These are phyloP conservation scores for Pterocles burchelli DNA, from an alignment of 2,113 vertebrate species.

Conservation along the genomic window DNA sequence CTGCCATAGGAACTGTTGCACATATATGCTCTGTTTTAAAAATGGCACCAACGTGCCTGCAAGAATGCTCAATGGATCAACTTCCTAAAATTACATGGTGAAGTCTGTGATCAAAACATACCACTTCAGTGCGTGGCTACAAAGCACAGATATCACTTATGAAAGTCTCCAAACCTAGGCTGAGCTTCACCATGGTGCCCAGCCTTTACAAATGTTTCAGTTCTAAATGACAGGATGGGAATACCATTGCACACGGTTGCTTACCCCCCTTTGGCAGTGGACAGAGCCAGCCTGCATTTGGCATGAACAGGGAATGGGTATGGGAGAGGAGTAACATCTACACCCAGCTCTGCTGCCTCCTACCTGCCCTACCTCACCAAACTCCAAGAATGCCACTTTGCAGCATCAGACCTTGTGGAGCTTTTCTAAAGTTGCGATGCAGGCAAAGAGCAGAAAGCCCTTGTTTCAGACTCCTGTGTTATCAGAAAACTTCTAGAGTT, in stretches of 20 bases:
- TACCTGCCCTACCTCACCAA: background rate
- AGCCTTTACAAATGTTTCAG: background rate
- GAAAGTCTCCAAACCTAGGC: background rate
- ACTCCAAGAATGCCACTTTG: background rate
- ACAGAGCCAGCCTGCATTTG: background rate
- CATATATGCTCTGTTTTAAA: background rate
- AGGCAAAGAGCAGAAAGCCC: background rate
- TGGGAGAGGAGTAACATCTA: background rate
- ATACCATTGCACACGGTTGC: background rate
- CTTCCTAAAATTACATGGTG: background rate
- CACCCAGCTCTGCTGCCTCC: background rate
- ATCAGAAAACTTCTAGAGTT: conserved; percentile 30
- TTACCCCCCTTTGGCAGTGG: background rate
- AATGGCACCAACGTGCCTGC: background rate
- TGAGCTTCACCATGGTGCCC: background rate
- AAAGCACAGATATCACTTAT: background rate
- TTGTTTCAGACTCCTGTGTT: background rate
- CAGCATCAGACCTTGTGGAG: background rate
- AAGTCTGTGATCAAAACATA: background rate
- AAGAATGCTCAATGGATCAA: background rate
- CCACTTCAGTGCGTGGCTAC: background rate
- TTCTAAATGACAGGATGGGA: background rate
- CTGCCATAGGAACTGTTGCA: background rate
- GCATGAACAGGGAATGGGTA: background rate
- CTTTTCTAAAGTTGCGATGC: background rate